A percentile compares a stretch with the other conserved stretches of the same genome.
These are phyloP conservation scores for Apamea epomidion DNA, from an alignment of 2,888 invertebrate genomes.

Conservation along the genomic window DNA sequence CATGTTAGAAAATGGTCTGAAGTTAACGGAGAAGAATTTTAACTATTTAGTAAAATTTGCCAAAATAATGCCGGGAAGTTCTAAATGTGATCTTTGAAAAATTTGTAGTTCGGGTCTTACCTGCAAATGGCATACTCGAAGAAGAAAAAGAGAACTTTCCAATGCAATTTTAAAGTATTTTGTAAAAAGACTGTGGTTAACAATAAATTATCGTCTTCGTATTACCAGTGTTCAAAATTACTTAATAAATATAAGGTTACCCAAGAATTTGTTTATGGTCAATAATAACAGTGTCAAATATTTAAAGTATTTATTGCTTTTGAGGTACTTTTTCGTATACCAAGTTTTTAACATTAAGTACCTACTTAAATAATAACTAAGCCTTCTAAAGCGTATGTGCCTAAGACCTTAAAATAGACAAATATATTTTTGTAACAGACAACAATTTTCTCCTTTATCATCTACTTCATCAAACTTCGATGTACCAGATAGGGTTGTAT, in stretches of 20 bases:
- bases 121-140: not conserved
- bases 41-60: not conserved
- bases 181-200: constrained; percentile 39
- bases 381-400: constrained; percentile 46
- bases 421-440: constrained; percentile 18
- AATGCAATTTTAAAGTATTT: constrained; percentile 37
- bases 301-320: constrained; percentile 53
- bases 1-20: constrained; percentile 33
- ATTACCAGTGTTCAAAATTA: constrained; percentile 40
- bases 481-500: constrained; percentile 81
- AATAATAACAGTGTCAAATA: constrained; percentile 39
- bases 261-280: constrained; percentile 17
- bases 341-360: constrained; percentile 36
- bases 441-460: constrained; percentile 41
- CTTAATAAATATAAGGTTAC: constrained; percentile 24
- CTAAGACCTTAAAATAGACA: constrained; percentile 35
- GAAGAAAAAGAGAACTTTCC: constrained; percentile 12
- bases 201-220: not conserved
- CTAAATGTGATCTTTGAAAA: not conserved
- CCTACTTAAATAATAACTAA: constrained; percentile 30
- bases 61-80: not conserved
- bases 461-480: constrained; percentile 65
- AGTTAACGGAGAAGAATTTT: not conserved
- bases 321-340: constrained; percentile 43
- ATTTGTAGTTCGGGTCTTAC: not conserved